Evolutionary conservation across 2,888 invertebrate species (phyloP), one percentile per base, ranked within the genome.

Genomic region (Andrena praecox): DNA sequence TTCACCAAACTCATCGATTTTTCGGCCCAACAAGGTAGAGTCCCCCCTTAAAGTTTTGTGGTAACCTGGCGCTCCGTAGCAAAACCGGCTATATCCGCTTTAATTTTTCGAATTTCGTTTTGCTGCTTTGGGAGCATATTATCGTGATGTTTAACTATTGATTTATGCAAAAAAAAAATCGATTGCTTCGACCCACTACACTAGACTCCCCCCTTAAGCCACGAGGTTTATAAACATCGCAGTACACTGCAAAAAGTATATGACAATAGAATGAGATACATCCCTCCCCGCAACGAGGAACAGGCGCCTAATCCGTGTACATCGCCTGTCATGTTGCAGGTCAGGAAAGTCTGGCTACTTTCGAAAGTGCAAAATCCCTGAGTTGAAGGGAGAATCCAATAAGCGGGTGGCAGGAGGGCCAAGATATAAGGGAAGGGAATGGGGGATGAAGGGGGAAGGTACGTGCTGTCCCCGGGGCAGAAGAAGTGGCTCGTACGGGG

Each of bases 401-500:
- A 90, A 90, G 86, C 87, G 70, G 77, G 72, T 73, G 85, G 76
- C 66, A 77, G 73, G 66, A 79, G 73, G 82, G 78, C 76, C 82
- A 71, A 80, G 77, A 69, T 73, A 63, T 48, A 67, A 78, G 68
- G 56, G 69, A 48, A 78, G 82, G 76, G 60, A 20, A 29, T 2
- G 66, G 69, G 33, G 62, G 56, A 42, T 42, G 56, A 63, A 31
- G 77, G 31, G 77, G 76, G 24, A 50, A 79, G 80, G 71, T 85
- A 84, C 82, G 84, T 84, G 86, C 85, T 86, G 85, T 90, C 87
- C 85, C 90, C 82, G 76, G 87, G 88, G 89, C 87, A 90, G 88
- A 91, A 91, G 90, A 90, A 92, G 89, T 90, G 91, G 87, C 85
- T 90, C 88, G 88, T 87, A 82, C 77, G 77, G 80, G n/a, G 72